Conservation (phyloP, 2,797 vertebrate genomes). For the Hozukius guyotensis region DNA sequence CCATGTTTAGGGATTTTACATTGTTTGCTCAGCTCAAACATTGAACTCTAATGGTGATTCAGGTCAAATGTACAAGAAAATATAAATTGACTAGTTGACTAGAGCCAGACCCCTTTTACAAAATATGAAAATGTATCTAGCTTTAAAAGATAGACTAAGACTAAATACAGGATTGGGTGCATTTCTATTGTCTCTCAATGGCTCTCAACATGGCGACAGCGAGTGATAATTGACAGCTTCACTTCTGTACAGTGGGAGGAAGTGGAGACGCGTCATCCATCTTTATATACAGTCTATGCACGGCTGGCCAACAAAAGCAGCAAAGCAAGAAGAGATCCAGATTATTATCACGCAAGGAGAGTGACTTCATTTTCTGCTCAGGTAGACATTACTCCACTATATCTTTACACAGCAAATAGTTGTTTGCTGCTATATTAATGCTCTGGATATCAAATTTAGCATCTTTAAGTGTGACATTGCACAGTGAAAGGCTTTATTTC, state of each 20-base stretch:
- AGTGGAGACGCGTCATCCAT: too few relatives aligned
- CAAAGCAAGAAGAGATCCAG: neutral
- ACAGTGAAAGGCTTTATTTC: neutral
- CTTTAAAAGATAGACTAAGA: too few relatives aligned
- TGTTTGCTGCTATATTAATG: too few relatives aligned
- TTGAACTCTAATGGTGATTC: neutral
- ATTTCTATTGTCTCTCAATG: too few relatives aligned
- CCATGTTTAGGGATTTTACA: neutral
- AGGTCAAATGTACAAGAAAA: neutral
- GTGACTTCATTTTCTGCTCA: neutral
- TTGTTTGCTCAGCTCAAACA: neutral
- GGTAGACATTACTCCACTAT: too few relatives aligned
- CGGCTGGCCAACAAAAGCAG: neutral
- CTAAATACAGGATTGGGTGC: too few relatives aligned
- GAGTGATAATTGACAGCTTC: too few relatives aligned
- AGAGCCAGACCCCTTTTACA: neutral
- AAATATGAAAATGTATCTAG: neutral
- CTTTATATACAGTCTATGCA: too few relatives aligned
- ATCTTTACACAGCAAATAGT: too few relatives aligned
- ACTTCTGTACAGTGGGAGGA: too few relatives aligned
- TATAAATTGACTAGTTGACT: neutral
- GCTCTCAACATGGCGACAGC: too few relatives aligned
- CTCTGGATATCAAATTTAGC: too few relatives aligned
- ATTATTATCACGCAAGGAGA: neutral
- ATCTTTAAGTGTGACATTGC: neutral